phyloP scores from a whole-genome alignment of 2,113 vertebrate genomes.

The Aythya baeri region DNA sequence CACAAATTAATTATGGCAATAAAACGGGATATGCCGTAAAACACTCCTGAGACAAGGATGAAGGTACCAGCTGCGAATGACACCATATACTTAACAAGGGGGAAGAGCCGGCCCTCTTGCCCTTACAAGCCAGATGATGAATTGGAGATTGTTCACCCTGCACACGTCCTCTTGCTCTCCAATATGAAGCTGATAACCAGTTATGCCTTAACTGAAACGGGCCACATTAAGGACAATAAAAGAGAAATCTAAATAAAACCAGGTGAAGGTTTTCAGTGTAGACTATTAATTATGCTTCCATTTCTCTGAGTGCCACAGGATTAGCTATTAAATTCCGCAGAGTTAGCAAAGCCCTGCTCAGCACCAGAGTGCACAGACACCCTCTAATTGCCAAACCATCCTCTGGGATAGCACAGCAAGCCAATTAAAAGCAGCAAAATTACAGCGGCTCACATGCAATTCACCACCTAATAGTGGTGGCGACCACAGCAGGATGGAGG shows the following conservation, averaged over 20 bases:
- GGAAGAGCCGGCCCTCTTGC: not conserved
- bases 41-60: not conserved
- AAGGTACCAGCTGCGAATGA: constrained; percentile 32
- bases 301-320: not conserved
- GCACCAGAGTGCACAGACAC: not conserved
- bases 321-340: not conserved
- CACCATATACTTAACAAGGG: not conserved
- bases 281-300: constrained; percentile 40
- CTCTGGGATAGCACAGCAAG: constrained; percentile 9
- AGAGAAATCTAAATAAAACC: constrained; percentile 15
- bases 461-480: not conserved
- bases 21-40: constrained; percentile 27
- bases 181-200: not conserved
- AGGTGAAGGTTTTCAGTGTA: not conserved
- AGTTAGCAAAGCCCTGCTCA: not conserved
- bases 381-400: constrained; percentile 36
- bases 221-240: not conserved
- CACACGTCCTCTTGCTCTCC: not conserved
- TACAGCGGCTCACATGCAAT: not conserved
- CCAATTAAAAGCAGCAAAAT: constrained; percentile 35
- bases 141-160: not conserved
- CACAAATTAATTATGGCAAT: constrained; percentile 64
- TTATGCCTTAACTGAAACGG: not conserved
- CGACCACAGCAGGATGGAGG: not conserved
- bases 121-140: not conserved